Base-by-base conservation (phyloP, 2,888 invertebrate species). In the Agrotis exclamationis region DNA sequence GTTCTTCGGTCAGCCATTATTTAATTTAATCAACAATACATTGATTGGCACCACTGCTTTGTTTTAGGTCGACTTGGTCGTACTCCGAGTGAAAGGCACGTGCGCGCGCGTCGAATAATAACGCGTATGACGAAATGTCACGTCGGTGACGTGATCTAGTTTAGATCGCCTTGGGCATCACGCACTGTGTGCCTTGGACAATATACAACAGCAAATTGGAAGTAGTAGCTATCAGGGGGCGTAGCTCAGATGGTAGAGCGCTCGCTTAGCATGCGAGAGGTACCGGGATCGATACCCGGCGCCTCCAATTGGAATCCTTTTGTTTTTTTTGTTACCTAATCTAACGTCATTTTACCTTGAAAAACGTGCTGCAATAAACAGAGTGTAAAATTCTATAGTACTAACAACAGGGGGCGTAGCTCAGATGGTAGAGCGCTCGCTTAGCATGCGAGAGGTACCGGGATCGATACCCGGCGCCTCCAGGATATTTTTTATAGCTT, bases 211-310 rank as follows among this genome's bases (percentile, higher is more conserved):
- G 7, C 16, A 5, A 70, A 66, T 85, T 83, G 9, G 45, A 11
- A 0, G 0, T 0, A 1, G 5, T 22, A 45, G 4, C 2, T 13
- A 85, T 54, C 70, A 60, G 78, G 72, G 72, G 72, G 81, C 79
- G 82, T 69, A 81, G 78, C 80, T 93, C 93, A 93, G 92, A 93
- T 93, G 93, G 92, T 93, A 93, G 91, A 93, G 93, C 93, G 94
- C 94, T 94, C 93, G 94, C 93, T 93, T 93, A 93, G 94, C 94
- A 94, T 93, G 93, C 86, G 95, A 96, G 95, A 96, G 95, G 95
- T 95, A 95, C 95, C 94, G 95, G 95, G 95, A 96, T 96, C 95
- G 95, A 96, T 95, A 95, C 94, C 94, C 94, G 94, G 94, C 95
- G 94, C 95, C 94, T 95, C 94, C 95, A 95, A 89, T 18, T 0